phyloP scores from a whole-genome alignment of 2,797 vertebrate genomes.

The Enteromius radiatus region DNA sequence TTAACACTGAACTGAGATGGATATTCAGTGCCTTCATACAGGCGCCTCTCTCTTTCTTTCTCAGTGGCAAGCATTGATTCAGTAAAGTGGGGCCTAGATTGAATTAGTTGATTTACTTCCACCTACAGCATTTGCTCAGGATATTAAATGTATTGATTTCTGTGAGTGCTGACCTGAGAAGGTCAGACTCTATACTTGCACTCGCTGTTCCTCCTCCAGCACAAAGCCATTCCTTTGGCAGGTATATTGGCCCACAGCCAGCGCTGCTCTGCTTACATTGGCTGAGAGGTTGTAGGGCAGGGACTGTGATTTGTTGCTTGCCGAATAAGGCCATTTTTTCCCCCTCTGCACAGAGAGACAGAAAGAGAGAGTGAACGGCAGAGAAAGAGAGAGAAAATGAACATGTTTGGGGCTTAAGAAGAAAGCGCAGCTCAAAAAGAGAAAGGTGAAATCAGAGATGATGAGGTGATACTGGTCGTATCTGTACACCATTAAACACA shows the following conservation, averaged over 20 bases:
- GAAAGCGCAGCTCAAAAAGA: not conserved
- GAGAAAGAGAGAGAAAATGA: constrained; percentile 31
- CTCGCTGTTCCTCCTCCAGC: not conserved
- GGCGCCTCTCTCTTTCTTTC: not conserved
- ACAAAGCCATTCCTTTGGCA: constrained; percentile 3
- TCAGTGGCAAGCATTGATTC: constrained; percentile 43
- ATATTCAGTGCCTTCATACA: not conserved
- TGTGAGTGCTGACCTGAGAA: constrained; percentile 24
- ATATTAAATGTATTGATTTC: constrained; percentile 58
- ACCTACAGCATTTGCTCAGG: constrained; percentile 41
- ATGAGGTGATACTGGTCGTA: not conserved
- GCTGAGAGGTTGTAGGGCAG: not conserved
- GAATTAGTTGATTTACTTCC: constrained; percentile 42
- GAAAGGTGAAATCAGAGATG: not conserved
- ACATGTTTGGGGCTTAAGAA: not conserved
- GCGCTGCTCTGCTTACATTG: constrained; percentile 22
- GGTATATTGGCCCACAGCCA: constrained; percentile 34
- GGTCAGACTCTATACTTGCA: constrained; percentile 43
- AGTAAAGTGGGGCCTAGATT: constrained; percentile 4
- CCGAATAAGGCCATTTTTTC: constrained; percentile 14
- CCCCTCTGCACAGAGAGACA: not conserved
- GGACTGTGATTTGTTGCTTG: constrained; percentile 30
- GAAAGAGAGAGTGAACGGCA: constrained; percentile 19
- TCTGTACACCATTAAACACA: constrained; percentile 19
- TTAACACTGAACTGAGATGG: not conserved